These are phyloP conservation scores for Drosophila austrosaltans DNA, from an alignment of 2,888 invertebrate species.

Conservation along the genomic window DNA sequence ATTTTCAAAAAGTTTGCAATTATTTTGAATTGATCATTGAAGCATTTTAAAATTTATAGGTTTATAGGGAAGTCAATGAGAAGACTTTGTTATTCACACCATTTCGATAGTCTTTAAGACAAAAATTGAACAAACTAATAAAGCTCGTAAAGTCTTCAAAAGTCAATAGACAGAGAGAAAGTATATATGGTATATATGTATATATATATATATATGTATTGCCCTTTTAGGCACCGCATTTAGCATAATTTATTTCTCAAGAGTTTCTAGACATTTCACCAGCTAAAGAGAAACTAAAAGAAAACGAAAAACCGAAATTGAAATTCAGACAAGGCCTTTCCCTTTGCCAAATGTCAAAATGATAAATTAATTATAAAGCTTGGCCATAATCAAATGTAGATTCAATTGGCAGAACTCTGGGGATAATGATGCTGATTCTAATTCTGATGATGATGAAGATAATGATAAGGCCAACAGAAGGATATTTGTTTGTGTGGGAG, in stretches of 20 bases:
- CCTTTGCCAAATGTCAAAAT: slow-evolving; percentile 24
- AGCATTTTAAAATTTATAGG: no score
- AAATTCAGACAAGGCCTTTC: slow-evolving; percentile 27
- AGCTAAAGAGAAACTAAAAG: neutral
- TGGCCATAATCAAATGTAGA: slow-evolving; percentile 36
- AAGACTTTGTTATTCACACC: no score
- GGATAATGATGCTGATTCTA: slow-evolving; percentile 7
- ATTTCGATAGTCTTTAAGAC: no score
- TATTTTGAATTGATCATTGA: no score
- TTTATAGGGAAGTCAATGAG: no score
- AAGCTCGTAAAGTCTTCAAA: no score
- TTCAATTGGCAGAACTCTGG: neutral
- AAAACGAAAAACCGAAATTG: slow-evolving; percentile 11
- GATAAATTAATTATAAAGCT: slow-evolving; percentile 43
- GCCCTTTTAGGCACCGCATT: neutral
- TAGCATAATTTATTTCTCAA: neutral
- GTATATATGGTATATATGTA: no score
- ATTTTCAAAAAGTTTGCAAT: no score
- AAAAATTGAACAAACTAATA: no score
- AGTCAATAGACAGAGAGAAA: no score
- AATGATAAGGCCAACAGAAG: slow-evolving; percentile 41
- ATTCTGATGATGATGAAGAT: slow-evolving; percentile 35
- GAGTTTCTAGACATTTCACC: neutral
- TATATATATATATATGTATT: neutral
- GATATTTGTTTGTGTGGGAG: slow-evolving; percentile 54